Evolutionary conservation across 2,797 vertebrate species (phyloP), one percentile per base, ranked within the genome.

Genomic region (Leptoclinus maculatus): DNA sequence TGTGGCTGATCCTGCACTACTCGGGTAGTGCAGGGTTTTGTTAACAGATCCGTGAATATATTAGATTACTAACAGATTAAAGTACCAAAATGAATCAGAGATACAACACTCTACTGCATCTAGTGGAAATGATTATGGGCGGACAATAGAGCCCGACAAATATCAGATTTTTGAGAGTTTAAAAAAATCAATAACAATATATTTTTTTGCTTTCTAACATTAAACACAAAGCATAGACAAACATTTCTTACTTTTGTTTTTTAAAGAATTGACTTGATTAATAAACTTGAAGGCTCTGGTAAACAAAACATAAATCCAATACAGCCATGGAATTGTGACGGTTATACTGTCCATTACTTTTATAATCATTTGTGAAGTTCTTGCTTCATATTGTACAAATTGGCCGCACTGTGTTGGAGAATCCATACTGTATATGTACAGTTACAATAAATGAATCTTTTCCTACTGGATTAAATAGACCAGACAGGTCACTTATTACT

Each of bases 1-100:
- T 43, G 23, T 57, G 34, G 60, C 66, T 71, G 64, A 83, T 62
- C n/a, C 45, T 69, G 43, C 62, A 66, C 17, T 83, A 51, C 62
- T 27, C 43, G 13, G n/a, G 70, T 17, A 36, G 34, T 72, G 49
- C 23, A 34, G 5, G 59, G 29, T 34, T 47, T n/a, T 74, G n/a
- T 57, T 49, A 53, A 49, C 1, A 7, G 38, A 75, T 53, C 19
- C 0, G 49, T 45, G 57, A 7, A 59, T 36, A 27, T 10, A 38
- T 45, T 39, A 19, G 0, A 78, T 68, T 34, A 65, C 9, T 17
- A 58, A 36, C 12, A 34, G 36, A 65, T 13, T 56, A 43, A 51
- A 59, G 3, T 14, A 36, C 43, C 43, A 32, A 51, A 19, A 27
- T 39, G 23, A 17, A 27, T 39, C 23, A 27, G 38, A 27, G 29